A percentile compares a stretch with the other conserved stretches of the same genome.
Evolutionary conservation across 2,797 vertebrate genomes (phyloP).

Genomic region (Leuciscus waleckii): DNA sequence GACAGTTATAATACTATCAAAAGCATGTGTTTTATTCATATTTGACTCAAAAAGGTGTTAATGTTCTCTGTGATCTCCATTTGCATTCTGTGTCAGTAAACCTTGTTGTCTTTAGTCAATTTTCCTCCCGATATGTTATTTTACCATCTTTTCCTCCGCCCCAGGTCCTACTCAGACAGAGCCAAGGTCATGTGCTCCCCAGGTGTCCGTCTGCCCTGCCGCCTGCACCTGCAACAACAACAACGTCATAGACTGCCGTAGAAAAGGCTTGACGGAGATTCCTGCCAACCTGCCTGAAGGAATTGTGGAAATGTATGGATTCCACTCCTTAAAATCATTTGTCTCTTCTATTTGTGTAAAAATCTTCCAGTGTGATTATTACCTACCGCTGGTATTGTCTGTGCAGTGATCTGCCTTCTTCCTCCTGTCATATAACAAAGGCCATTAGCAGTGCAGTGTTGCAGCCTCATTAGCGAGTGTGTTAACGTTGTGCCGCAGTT

Average conservation of each 20-base stretch:
- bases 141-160: neutral
- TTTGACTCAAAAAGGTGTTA: neutral
- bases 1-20: neutral
- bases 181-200: conserved; percentile 86
- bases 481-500: conserved; percentile 31
- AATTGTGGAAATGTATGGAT: conserved; percentile 94
- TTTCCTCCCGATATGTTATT: conserved; percentile 3
- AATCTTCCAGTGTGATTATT: conserved; percentile 42
- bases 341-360: neutral
- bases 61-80: neutral
- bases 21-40: neutral
- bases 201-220: conserved; percentile 88
- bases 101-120: neutral
- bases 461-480: conserved; percentile 54
- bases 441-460: conserved; percentile 58
- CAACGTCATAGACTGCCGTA: conserved; percentile 95
- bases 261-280: conserved; percentile 91
- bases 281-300: conserved; percentile 93
- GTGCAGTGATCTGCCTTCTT: conserved; percentile 36
- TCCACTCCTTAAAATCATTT: neutral
- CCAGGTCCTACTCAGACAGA: conserved; percentile 85
- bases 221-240: conserved; percentile 96
- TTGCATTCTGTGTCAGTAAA: conserved; percentile 3
- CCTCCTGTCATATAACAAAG: conserved; percentile 53
- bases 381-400: conserved; percentile 34